A percentile compares a stretch with the other conserved stretches of the same genome.
phyloP scores from a whole-genome alignment of 2,888 invertebrate species.

The Apodemia mormo region DNA sequence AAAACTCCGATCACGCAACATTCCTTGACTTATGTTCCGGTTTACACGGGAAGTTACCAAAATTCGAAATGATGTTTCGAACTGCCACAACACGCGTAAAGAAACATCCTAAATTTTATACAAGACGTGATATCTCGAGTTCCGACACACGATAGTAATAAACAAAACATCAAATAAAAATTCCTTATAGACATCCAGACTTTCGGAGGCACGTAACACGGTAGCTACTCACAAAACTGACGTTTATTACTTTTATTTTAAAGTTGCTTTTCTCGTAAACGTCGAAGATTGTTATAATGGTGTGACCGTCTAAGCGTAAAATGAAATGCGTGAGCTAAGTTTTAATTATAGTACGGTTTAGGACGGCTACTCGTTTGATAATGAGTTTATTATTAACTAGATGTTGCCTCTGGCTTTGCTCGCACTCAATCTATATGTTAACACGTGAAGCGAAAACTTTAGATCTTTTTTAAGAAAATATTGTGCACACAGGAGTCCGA shows the following conservation, averaged over 20 bases:
- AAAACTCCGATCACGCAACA: background rate
- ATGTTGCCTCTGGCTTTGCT: background rate
- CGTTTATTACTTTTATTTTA: background rate
- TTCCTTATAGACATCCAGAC: conserved; percentile 4
- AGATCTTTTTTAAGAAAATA: too few species aligned
- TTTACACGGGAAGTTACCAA: conserved; percentile 3
- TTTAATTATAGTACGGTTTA: background rate
- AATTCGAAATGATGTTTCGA: background rate
- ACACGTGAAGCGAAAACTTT: too few species aligned
- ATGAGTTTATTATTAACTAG: background rate
- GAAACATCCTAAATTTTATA: conserved; percentile 3
- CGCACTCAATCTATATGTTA: background rate
- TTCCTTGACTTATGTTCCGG: background rate
- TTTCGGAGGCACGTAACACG: background rate
- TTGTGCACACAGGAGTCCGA: too few species aligned
- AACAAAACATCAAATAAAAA: conserved; percentile 19
- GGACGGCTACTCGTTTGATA: background rate
- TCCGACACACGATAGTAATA: background rate
- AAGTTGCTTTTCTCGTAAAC: background rate
- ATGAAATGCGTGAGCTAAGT: conserved; percentile 8
- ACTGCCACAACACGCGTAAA: conserved; percentile 7
- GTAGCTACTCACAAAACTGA: background rate
- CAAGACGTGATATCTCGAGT: conserved; percentile 9
- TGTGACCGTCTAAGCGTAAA: background rate
- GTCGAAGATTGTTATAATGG: background rate